Evolutionary conservation across 2,888 invertebrate genomes (phyloP).

Genomic region (Mythimna loreyi): DNA sequence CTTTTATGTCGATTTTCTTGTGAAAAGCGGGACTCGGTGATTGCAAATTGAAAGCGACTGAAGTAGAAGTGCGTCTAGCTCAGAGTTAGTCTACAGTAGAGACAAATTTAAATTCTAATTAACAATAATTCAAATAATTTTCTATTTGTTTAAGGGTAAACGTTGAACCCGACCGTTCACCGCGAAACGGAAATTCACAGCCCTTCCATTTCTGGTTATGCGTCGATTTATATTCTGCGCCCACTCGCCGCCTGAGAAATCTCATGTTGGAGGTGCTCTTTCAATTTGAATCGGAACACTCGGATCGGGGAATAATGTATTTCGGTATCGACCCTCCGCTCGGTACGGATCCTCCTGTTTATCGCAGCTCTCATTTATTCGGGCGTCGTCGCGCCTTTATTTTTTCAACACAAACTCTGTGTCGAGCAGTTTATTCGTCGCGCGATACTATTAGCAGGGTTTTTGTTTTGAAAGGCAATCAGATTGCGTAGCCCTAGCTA

Average conservation of each 20-base stretch:
- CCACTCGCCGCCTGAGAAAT: conserved; percentile 91
- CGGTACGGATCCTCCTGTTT: conserved; percentile 90
- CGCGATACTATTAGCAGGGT: conserved; percentile 86
- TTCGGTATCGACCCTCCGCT: conserved; percentile 90
- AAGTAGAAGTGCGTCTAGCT: conserved; percentile 35
- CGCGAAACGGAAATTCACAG: conserved; percentile 88
- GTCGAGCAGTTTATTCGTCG: conserved; percentile 87
- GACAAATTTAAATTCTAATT: conserved; percentile 41
- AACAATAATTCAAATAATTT: conserved; percentile 54
- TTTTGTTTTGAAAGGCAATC: conserved; percentile 87
- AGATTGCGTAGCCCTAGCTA: conserved; percentile 82
- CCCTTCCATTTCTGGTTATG: conserved; percentile 90
- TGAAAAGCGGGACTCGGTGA: conserved; percentile 43
- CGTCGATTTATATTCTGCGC: conserved; percentile 91
- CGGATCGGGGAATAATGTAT: conserved; percentile 91
- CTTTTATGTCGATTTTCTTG: conserved; percentile 55
- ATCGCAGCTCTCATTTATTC: conserved; percentile 90
- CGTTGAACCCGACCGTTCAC: conserved; percentile 77
- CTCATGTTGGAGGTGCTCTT: conserved; percentile 91
- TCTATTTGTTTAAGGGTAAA: conserved; percentile 70
- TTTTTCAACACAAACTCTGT: conserved; percentile 88
- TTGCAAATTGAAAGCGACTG: conserved; percentile 50
- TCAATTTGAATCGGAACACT: conserved; percentile 91
- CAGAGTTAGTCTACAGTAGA: conserved; percentile 17
- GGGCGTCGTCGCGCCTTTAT: conserved; percentile 90